phyloP scores from a whole-genome alignment of 2,113 vertebrate species.

The Carassius auratus region DNA sequence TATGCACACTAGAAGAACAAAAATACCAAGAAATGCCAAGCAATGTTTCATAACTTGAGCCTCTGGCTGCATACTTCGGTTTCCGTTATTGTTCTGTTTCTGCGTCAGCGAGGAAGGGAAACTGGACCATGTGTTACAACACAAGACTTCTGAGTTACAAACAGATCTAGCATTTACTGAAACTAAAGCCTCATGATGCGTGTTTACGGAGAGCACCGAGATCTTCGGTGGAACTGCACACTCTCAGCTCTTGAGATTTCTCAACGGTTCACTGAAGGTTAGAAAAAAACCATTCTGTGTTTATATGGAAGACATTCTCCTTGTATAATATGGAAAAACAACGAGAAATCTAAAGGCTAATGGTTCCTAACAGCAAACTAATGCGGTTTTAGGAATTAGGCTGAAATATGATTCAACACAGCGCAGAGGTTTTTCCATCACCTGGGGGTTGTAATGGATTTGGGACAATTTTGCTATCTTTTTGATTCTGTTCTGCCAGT shows the following conservation, averaged over 20 bases:
- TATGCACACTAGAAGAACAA: neutral
- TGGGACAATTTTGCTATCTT: neutral
- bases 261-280: neutral
- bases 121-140: neutral
- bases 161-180: neutral
- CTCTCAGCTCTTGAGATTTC: neutral
- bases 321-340: conserved; percentile 6
- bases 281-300: neutral
- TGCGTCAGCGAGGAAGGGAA: neutral
- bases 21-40: conserved; percentile 16
- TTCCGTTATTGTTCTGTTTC: conserved; percentile 6
- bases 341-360: neutral
- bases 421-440: neutral
- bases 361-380: conserved; percentile 13
- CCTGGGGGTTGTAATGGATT: neutral
- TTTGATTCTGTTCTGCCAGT: neutral
- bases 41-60: neutral
- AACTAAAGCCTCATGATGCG: neutral
- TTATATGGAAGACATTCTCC: neutral
- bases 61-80: neutral
- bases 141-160: neutral
- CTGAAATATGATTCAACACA: conserved; percentile 2
- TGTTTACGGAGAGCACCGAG: neutral
- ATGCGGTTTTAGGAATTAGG: neutral
- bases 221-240: neutral